Evolutionary conservation across 2,113 vertebrate genomes (phyloP).

Genomic region (Megatriorchis doriae): DNA sequence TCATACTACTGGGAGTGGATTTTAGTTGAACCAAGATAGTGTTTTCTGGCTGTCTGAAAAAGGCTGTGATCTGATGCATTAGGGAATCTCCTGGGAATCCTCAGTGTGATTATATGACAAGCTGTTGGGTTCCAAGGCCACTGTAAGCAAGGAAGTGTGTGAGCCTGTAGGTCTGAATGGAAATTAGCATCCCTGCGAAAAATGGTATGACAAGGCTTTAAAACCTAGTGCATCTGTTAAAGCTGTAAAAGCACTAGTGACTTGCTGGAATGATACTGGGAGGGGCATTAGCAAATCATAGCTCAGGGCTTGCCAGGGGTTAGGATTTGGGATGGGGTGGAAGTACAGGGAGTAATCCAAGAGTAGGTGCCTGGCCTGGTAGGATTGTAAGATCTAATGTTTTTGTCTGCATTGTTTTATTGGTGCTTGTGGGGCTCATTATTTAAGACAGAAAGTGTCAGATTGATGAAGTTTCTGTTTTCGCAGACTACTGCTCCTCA

Average conservation of each 20-base stretch:
- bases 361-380: background rate
- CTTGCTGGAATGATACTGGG: background rate
- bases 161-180: background rate
- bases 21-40: background rate
- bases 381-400: background rate
- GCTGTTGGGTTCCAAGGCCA: background rate
- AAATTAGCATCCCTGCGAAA: background rate
- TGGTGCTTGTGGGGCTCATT: background rate
- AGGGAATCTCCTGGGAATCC: background rate
- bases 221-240: background rate
- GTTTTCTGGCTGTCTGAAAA: background rate
- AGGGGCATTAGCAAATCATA: background rate
- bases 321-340: background rate
- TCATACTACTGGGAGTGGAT: background rate
- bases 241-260: background rate
- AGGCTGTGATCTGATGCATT: background rate
- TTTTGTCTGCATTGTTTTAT: background rate
- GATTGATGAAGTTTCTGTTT: background rate
- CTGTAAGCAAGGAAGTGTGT: background rate
- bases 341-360: background rate
- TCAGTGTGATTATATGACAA: background rate
- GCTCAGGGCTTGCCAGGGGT: background rate
- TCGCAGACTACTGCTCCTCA: background rate
- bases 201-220: background rate
- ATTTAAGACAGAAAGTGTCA: background rate